Base-by-base conservation (phyloP, 1,140 invertebrate genomes). In the Papilio helenus region DNA sequence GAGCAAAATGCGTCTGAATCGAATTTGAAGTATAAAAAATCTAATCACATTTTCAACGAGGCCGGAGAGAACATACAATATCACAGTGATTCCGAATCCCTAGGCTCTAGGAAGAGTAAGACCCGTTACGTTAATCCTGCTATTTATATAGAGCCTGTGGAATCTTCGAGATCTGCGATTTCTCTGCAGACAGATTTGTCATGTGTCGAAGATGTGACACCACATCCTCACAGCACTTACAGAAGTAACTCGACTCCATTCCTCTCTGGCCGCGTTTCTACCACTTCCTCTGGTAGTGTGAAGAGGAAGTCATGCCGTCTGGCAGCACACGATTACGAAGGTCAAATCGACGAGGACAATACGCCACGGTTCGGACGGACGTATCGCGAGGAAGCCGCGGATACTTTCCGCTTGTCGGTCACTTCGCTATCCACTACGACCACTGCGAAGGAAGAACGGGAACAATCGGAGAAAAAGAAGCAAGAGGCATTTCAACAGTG, bases 111-210 rank as follows among this genome's bases (percentile, higher is more conserved):
- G 58, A 92, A 92, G 72, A 93, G 90, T 82, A 92, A 91, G 81
- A 92, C 91, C 29, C 89, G 93, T n/a, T 94, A 92, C 73, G 92
- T 94, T 73, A 94, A 94, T 79, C 90, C 93, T 1, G 93, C 93
- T 14, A 94, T 94, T 65, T 93, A 85, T 58, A 88, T 93, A 0
- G 93, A 94, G 74, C 87, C 87, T 23, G 87, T 93, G 0, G 92
- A 94, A 73, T 81, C 89, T 0, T 86, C 89, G 0, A 91, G 89
- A 42, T 94, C 93, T 3, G 89, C 88, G 79, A 93, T 89, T 8
- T 93, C 92, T 55, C 74, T 93, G 42, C 89, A 87, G 8, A 88
- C 91, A 0, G 90, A 92, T 72, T 83, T 82, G 7, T 91, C 90
- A 0, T 89, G 82, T 51, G 58, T 89, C 1, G 90, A 90, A 73